Conservation (phyloP, 2,888 invertebrate species). For the Carpatolechia fugitivella region DNA sequence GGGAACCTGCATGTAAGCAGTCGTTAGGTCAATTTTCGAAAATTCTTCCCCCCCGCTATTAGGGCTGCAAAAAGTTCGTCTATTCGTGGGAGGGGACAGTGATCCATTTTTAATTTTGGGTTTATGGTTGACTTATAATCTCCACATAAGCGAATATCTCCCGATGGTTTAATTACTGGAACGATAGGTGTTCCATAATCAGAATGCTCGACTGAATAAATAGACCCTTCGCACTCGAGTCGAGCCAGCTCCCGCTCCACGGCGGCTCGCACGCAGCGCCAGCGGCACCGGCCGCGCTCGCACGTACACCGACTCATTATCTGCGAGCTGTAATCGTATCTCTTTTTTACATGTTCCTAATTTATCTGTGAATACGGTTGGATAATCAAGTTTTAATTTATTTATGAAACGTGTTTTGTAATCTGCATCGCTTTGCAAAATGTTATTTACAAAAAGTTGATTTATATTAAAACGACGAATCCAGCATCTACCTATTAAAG, state of each 20-base stretch:
- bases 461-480: conserved; percentile 4
- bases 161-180: conserved; percentile 17
- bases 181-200: conserved; percentile 24
- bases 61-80: conserved; percentile 16
- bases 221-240: conserved; percentile 18
- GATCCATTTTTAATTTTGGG: conserved; percentile 14
- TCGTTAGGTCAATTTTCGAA: conserved; percentile 15
- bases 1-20: conserved; percentile 10
- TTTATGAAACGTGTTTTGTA: neutral
- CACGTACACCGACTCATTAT: conserved; percentile 14
- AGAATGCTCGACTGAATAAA: conserved; percentile 19
- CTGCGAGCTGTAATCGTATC: conserved; percentile 16
- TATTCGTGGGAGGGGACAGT: conserved; percentile 16
- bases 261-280: conserved; percentile 17
- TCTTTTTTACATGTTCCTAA: conserved; percentile 20
- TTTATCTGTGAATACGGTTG: conserved; percentile 17
- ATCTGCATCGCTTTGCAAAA: neutral
- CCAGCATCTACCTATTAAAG: conserved; percentile 15
- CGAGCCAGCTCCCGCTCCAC: conserved; percentile 17
- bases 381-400: no score
- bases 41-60: conserved; percentile 15
- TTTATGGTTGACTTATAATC: conserved; percentile 21
- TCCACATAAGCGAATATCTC: conserved; percentile 13
- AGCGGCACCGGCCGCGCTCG: conserved; percentile 19
- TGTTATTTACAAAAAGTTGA: conserved; percentile 1